These are phyloP conservation scores for Pachymerium ferrugineum DNA, from an alignment of 2,888 invertebrate genomes.

Conservation along the genomic window DNA sequence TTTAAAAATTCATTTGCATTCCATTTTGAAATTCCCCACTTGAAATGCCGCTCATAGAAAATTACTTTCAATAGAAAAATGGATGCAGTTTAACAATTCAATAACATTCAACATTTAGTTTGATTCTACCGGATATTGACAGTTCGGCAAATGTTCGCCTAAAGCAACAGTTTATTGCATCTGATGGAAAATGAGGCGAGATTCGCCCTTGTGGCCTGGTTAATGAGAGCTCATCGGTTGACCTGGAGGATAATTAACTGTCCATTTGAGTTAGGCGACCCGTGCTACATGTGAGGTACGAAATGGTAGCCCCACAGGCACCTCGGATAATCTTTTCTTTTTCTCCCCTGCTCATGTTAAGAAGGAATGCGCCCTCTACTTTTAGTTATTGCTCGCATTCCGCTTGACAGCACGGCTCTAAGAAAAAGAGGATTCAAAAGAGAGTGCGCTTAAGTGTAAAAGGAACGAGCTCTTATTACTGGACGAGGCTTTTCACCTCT, in stretches of 20 bases:
- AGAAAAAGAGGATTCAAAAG: background rate
- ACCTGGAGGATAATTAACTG: background rate
- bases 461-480: slow-evolving; percentile 11
- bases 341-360: slow-evolving; percentile 1
- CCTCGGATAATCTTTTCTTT: slow-evolving; percentile 5
- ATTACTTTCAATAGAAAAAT: no score
- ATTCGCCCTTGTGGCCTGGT: background rate
- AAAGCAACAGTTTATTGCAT: slow-evolving; percentile 10
- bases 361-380: slow-evolving; percentile 23
- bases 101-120: no score
- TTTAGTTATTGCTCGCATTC: slow-evolving; percentile 24
- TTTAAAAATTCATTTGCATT: no score
- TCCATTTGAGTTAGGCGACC: background rate
- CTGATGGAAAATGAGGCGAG: no score
- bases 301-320: background rate
- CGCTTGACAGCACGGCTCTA: slow-evolving; percentile 6
- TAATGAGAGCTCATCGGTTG: slow-evolving; percentile 22
- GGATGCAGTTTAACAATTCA: no score
- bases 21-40: no score
- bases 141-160: no score
- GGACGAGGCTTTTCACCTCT: slow-evolving; percentile 19
- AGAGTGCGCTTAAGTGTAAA: background rate
- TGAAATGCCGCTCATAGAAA: no score
- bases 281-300: background rate
- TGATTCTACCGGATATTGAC: no score